Evolutionary conservation across 2,113 vertebrate genomes (phyloP).

Genomic region (Burhinus bistriatus): DNA sequence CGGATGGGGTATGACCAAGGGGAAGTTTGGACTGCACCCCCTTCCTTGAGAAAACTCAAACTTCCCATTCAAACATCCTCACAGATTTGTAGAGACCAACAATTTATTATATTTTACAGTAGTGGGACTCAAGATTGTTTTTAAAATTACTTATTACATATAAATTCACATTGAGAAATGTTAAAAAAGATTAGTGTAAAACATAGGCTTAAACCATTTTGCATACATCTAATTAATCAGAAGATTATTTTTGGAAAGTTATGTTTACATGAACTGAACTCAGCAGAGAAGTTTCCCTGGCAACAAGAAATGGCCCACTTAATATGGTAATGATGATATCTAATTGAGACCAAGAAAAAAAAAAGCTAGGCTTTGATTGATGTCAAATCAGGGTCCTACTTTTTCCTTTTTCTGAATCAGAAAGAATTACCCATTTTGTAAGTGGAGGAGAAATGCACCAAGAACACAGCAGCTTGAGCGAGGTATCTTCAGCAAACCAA

Average conservation of each 20-base stretch:
- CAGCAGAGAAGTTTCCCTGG: conserved; percentile 53
- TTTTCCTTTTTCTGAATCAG: not conserved
- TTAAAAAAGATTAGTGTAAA: not conserved
- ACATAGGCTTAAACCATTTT: not conserved
- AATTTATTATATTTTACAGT: not conserved
- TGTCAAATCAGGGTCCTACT: not conserved
- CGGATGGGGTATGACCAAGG: fast-evolving
- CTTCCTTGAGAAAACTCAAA: not conserved
- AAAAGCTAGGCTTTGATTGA: not conserved
- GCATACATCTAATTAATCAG: conserved; percentile 52
- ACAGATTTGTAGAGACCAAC: not conserved
- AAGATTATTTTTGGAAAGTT: conserved; percentile 64
- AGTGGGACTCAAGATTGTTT: not conserved
- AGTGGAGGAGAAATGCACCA: not conserved
- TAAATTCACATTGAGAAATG: not conserved
- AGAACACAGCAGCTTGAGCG: not conserved
- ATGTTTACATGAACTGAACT: conserved; percentile 53
- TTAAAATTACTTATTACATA: not conserved
- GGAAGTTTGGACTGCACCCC: not conserved
- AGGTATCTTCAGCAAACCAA: not conserved
- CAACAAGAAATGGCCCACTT: conserved; percentile 63
- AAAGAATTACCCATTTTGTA: not conserved
- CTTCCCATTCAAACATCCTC: not conserved
- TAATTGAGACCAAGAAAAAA: conserved; percentile 4
- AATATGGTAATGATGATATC: conserved; percentile 59